Conservation (phyloP, 2,888 invertebrate genomes). For the Arenicola marina region DNA sequence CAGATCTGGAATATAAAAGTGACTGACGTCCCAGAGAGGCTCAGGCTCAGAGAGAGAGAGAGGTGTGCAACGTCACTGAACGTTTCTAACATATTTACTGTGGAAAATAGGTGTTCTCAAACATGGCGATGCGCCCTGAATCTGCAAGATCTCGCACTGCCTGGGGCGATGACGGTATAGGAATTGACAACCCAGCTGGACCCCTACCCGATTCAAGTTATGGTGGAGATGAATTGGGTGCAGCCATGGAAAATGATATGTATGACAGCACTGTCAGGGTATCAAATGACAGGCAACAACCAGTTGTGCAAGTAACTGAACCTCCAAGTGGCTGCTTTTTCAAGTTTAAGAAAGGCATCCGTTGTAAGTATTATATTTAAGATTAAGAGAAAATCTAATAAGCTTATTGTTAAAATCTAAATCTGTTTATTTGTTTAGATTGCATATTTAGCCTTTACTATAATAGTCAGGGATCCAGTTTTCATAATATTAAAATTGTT, state of each 20-base stretch:
- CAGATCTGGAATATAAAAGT: too few species aligned
- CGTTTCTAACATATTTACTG: too few species aligned
- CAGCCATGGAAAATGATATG: slow-evolving; percentile 36
- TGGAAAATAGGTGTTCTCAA: too few species aligned
- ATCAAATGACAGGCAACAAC: not conserved
- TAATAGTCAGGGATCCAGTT: too few species aligned
- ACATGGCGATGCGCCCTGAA: too few species aligned
- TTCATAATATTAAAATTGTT: too few species aligned
- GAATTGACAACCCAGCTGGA: slow-evolving; percentile 7
- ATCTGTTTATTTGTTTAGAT: not conserved
- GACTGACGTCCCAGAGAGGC: too few species aligned
- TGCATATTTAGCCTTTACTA: not conserved
- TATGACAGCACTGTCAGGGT: slow-evolving; percentile 19
- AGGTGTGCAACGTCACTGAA: too few species aligned
- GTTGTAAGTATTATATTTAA: slow-evolving; percentile 46
- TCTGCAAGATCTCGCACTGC: not conserved
- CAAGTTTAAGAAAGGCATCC: slow-evolving; percentile 48
- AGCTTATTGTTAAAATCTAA: not conserved
- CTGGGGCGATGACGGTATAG: not conserved
- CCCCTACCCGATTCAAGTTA: not conserved
- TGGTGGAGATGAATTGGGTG: slow-evolving; percentile 17
- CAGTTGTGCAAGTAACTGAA: slow-evolving; percentile 30
- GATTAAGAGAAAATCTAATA: not conserved
- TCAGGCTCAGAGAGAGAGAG: too few species aligned
- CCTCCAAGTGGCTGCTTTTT: slow-evolving; percentile 40